phyloP scores from a whole-genome alignment of 2,888 invertebrate genomes.

The Stenolophus ochropezus region DNA sequence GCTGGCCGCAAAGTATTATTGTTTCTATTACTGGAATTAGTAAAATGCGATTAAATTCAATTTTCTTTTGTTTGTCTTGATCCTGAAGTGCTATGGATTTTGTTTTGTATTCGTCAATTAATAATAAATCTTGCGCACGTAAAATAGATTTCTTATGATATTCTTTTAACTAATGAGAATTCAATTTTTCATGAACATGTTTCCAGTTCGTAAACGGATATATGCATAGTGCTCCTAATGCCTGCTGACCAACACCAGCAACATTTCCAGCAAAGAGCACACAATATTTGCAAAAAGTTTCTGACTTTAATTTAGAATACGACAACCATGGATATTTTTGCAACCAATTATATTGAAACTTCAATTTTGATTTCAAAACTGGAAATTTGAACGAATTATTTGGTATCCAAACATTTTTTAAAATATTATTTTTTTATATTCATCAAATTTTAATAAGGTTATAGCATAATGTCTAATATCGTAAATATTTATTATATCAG shows the following conservation, averaged over 20 bases:
- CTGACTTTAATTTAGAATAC: neutral
- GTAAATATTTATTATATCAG: neutral
- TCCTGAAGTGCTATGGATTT: neutral
- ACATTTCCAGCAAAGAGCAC: neutral
- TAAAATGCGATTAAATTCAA: neutral
- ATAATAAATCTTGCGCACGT: neutral
- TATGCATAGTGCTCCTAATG: neutral
- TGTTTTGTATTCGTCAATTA: neutral
- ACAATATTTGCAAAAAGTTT: neutral
- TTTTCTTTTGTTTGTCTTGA: neutral
- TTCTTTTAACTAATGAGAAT: neutral
- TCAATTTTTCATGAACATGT: neutral
- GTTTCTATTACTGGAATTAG: neutral
- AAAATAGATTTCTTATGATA: neutral
- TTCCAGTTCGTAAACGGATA: neutral
- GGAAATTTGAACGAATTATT: neutral
- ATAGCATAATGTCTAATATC: neutral
- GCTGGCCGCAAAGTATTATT: neutral
- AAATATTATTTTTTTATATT: neutral
- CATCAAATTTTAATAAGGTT: neutral
- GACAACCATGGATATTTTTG: neutral
- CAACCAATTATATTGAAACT: neutral
- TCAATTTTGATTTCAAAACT: neutral
- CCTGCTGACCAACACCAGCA: slow-evolving; percentile 6
- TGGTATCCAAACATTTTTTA: neutral